Conservation (phyloP, 2,113 vertebrate genomes). For the Sus scrofa region T2T-Sscrofa CM000822.6:72986001-72986500, state of each 20-base stretch:
- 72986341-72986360: background rate
- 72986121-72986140: background rate
- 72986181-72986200: background rate
- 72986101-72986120: background rate
- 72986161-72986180: background rate
- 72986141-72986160: background rate
- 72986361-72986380: background rate
- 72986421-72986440: conserved; percentile 2
- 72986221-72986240: background rate
- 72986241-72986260: background rate
- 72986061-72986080: no score
- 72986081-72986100: no score
- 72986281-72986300: background rate
- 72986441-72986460: background rate
- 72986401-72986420: background rate
- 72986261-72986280: background rate
- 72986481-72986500: background rate
- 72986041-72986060: no score
- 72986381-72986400: background rate
- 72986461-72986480: background rate
- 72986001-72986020: no score
- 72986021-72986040: no score
- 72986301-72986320: background rate
- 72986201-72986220: background rate
- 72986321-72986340: background rate